phyloP scores from a whole-genome alignment of 2,113 vertebrate genomes.

The Strix uralensis region DNA sequence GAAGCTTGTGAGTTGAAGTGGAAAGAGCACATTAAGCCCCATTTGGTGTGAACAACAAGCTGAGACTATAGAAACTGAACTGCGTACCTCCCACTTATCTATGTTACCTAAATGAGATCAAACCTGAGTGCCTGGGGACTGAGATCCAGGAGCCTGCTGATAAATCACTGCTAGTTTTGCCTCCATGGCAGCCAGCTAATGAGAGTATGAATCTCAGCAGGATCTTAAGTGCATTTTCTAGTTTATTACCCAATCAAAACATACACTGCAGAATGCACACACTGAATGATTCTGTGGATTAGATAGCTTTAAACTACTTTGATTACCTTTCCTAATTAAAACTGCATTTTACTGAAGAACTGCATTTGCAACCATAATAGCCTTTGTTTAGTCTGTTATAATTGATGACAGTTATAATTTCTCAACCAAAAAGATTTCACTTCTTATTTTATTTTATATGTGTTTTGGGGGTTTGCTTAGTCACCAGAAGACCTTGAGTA shows the following conservation, averaged over 20 bases:
- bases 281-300: background rate
- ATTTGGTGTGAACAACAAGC: background rate
- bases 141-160: background rate
- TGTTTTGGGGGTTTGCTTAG: background rate
- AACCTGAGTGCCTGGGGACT: background rate
- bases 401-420: background rate
- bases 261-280: background rate
- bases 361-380: background rate
- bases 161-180: slow-evolving; percentile 36
- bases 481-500: background rate
- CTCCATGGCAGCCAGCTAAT: background rate
- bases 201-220: slow-evolving; percentile 1
- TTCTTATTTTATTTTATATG: background rate
- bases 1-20: background rate
- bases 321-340: slow-evolving; percentile 49
- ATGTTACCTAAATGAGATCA: background rate
- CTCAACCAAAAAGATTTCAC: background rate
- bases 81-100: background rate
- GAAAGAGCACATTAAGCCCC: background rate
- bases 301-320: slow-evolving; percentile 14
- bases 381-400: background rate
- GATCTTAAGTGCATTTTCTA: background rate
- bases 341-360: slow-evolving; percentile 8
- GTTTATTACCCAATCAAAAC: slow-evolving; percentile 22
- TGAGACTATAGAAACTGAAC: background rate